These are phyloP conservation scores for Tenualosa thibaudeaui DNA, from an alignment of 2,797 vertebrate species.

Conservation along the genomic window DNA sequence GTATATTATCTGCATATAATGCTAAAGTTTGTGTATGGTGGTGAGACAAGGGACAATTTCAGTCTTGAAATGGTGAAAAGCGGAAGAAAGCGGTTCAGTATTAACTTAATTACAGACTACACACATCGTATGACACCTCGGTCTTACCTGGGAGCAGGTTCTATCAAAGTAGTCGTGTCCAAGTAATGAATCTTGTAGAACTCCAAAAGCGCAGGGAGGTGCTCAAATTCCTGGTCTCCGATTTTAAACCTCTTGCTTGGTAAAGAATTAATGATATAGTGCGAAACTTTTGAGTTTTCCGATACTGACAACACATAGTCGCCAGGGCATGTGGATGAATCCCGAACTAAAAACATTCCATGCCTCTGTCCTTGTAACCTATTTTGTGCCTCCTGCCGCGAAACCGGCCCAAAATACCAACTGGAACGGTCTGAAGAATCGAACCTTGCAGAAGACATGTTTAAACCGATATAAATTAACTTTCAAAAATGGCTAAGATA, in stretches of 20 bases:
- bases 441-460: slow-evolving; percentile 91
- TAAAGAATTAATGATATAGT: slow-evolving; percentile 98
- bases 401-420: slow-evolving; percentile 96
- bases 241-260: slow-evolving; percentile 95
- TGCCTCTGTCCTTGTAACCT: slow-evolving; percentile 93
- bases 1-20: neutral
- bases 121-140: neutral
- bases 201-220: slow-evolving; percentile 91
- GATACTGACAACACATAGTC: slow-evolving; percentile 98
- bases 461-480: slow-evolving; percentile 56
- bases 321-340: slow-evolving; percentile 95
- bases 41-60: neutral
- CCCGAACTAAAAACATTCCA: slow-evolving; percentile 93
- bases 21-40: neutral
- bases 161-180: slow-evolving; percentile 97
- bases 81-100: neutral
- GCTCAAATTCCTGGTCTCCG: slow-evolving; percentile 96
- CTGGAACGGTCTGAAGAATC: slow-evolving; percentile 90
- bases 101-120: neutral
- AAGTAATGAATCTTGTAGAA: slow-evolving; percentile 99
- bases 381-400: slow-evolving; percentile 90
- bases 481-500: slow-evolving; percentile 41
- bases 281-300: slow-evolving; percentile 96
- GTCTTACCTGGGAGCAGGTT: slow-evolving; percentile 89
- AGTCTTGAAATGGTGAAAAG: neutral